Evolutionary conservation across 2,888 invertebrate species (phyloP), one percentile per base, ranked within the genome.

Genomic region (Aphidoletes aphidimyza): DNA sequence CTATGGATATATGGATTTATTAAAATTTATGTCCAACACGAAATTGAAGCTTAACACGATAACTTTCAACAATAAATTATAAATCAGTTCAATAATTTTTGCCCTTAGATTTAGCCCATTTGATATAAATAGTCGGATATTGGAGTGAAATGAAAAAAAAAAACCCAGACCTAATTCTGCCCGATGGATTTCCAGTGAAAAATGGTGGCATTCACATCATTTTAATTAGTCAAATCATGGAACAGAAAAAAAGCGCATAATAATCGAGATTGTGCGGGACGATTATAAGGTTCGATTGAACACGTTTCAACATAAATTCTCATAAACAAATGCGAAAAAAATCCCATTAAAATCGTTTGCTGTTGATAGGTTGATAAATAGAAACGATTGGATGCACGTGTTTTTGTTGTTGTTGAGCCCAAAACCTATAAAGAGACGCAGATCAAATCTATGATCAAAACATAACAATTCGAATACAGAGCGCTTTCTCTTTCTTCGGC

Each of bases 1-100:
- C n/a, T 54, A 54, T 54, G 30, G 69, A 54, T 22, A 54, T n/a
- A n/a, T n/a, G n/a, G n/a, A n/a, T n/a, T n/a, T n/a, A n/a, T 54
- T 54, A n/a, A 69, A 69, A 69, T 69, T 69, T 69, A 69, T 69
- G 69, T 26, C 69, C 69, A 69, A 69, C 69, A 69, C 69, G 69
- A 69, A 11, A 69, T 69, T 69, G 30, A 69, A 69, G 26, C 30
- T 69, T 69, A 30, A 69, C 69, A 69, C 34, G 69, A 69, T 30
- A 69, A 14, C 17, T 69, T 69, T 30, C 26, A 47, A 69, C 69
- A 26, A 69, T 54, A 54, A 54, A 54, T 54, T 54, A 69, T 30
- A 69, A 69, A 69, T 30, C 69, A 30, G 69, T 30, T 69, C 69
- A 34, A 69, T 34, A 14, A 9, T 30, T 69, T 69, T 19, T 69